Evolutionary conservation across 2,888 invertebrate genomes (phyloP).

Genomic region (Lasioglossum morio): DNA sequence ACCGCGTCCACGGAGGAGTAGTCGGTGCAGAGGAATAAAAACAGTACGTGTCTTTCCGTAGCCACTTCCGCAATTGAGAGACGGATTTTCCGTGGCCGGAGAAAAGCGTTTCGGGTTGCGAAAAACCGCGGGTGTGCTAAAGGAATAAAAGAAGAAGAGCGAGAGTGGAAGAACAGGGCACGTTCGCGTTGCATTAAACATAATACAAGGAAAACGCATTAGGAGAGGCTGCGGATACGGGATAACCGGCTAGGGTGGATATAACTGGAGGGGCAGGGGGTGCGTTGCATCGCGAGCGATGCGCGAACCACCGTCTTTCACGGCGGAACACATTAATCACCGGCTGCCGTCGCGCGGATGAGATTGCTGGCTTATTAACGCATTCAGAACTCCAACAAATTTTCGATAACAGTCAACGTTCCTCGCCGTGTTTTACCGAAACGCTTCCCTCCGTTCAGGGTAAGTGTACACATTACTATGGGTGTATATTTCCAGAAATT

Average conservation of each 20-base stretch:
- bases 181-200: slow-evolving; percentile 38
- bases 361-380: slow-evolving; percentile 50
- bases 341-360: slow-evolving; percentile 20
- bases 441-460: background rate
- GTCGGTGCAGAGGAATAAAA: background rate
- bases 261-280: background rate
- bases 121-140: background rate
- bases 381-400: background rate
- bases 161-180: background rate
- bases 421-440: background rate
- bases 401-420: background rate
- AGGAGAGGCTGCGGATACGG: slow-evolving; percentile 20
- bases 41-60: background rate
- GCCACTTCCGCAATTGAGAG: background rate
- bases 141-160: background rate
- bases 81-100: background rate
- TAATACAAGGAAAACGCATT: slow-evolving; percentile 59
- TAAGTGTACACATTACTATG: too few species aligned
- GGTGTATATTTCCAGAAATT: background rate
- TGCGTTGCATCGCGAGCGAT: background rate
- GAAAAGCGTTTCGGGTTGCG: background rate
- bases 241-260: background rate
- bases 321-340: slow-evolving; percentile 51
- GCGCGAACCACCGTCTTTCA: slow-evolving; percentile 19
- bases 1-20: background rate